Percentiles rank a stretch among this genome's conserved stretches.
Evolutionary conservation across 1,140 invertebrate species (phyloP).

Genomic region (Aphaenogaster ashmeadi): DNA sequence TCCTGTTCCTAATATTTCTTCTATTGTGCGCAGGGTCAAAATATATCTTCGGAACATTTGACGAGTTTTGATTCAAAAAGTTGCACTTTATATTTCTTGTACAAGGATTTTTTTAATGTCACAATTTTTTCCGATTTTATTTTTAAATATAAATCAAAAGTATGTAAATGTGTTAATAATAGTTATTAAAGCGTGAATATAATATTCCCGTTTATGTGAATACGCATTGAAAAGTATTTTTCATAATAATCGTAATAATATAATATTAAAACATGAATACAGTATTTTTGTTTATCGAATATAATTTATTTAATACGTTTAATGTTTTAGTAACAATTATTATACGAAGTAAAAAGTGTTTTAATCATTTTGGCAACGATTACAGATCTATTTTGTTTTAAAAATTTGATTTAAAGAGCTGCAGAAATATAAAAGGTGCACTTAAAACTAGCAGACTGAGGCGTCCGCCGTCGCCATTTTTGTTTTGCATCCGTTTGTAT

Average conservation of each 20-base stretch:
- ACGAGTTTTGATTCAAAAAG: background rate
- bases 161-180: background rate
- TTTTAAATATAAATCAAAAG: slow-evolving; percentile 3
- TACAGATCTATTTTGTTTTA: background rate
- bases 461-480: background rate
- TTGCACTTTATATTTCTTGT: background rate
- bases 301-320: slow-evolving; percentile 5
- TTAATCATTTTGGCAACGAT: background rate
- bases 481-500: background rate
- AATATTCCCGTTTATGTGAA: slow-evolving; percentile 7
- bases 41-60: slow-evolving; percentile 2
- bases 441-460: background rate
- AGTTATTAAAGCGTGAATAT: slow-evolving; percentile 7
- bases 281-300: background rate
- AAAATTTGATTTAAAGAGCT: slow-evolving; percentile 4
- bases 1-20: too few species aligned
- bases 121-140: slow-evolving; percentile 28
- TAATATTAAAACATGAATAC: background rate
- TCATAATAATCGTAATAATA: background rate
- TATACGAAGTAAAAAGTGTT: background rate
- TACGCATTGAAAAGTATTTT: background rate
- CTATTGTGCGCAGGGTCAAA: too few species aligned
- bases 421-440: background rate
- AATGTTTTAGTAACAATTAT: slow-evolving; percentile 6
- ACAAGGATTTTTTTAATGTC: background rate